Base-by-base conservation (phyloP, 2,113 vertebrate species). In the Arvicanthis niloticus region DNA sequence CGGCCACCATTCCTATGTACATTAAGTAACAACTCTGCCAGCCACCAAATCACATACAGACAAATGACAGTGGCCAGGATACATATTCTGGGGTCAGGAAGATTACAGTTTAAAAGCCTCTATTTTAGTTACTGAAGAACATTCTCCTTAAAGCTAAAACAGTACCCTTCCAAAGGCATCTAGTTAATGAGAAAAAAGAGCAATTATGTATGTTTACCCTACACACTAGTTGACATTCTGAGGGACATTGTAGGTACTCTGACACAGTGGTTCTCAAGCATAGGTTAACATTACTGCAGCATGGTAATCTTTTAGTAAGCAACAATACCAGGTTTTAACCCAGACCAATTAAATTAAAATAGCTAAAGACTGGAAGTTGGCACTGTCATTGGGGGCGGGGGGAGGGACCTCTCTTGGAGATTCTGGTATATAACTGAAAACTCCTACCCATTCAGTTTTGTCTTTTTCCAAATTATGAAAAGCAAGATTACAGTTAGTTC, bases 121-220 rank as follows among this genome's bases (percentile, higher is more conserved):
- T 88, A 48, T 78, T 81, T 93, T 93, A 89, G 56, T 82, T 78
- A 93, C 34, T n/a, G n/a, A 82, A 91, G 40, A 73, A 68, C 7
- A 82, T 48, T 21, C 24, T 42, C 56, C 76, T 91, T 87, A 94
- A 9, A 62, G 34, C 29, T 85, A 31, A 95, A 94, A 53, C 22
- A 86, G 65, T 42, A 40, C 2, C 5, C 8, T 68, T 95, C 37
- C 53, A n/a, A 85, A 85, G 73, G 92, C 87, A 24, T 67, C 53
- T 7, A 85, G 37, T 70, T 85, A 51, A 85, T 65, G 82, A 92
- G 65, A n/a, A 51, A 95, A 53, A 16, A 70, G 29, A 2, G 34
- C 31, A 56, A 72, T 62, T 62, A 68, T 81, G 5, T 37, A 29
- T 58, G 75, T 53, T 94, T 65, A 58, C 86, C 92, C 53, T 37